Conservation (phyloP, 2,888 invertebrate genomes). For the Tipula confusa region DNA sequence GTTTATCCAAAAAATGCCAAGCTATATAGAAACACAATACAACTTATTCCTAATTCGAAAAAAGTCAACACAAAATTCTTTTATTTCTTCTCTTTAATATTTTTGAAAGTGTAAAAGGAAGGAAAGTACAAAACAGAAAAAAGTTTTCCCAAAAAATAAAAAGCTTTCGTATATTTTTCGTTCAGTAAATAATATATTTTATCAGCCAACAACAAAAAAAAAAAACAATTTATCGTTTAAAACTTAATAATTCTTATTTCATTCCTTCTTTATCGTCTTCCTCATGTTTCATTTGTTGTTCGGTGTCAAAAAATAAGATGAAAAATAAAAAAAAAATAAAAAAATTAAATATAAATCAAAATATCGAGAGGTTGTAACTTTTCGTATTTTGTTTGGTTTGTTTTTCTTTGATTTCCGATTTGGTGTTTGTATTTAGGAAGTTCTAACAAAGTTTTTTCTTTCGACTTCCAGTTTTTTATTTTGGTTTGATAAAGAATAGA, state of each 20-base stretch:
- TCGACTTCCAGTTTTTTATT: too few relatives aligned
- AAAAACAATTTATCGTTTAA: constrained; percentile 26
- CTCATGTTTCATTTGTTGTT: constrained; percentile 27
- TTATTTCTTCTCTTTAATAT: not conserved
- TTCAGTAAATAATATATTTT: constrained; percentile 14
- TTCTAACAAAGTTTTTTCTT: not conserved
- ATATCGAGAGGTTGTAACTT: constrained; percentile 21
- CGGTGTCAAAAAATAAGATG: not conserved
- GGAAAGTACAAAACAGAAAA: not conserved
- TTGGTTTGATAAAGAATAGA: not conserved
- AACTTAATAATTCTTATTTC: constrained; percentile 28
- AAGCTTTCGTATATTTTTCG: not conserved
- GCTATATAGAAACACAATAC: too few relatives aligned
- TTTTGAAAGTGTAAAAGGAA: not conserved
- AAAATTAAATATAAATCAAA: constrained; percentile 28
- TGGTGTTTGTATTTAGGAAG: not conserved
- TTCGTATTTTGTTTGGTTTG: not conserved
- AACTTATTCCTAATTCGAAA: too few relatives aligned
- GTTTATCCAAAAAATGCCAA: too few relatives aligned
- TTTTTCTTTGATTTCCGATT: constrained; percentile 29
- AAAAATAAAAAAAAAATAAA: not conserved
- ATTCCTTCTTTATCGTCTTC: not conserved
- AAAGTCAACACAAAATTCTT: not conserved
- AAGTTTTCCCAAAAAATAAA: not conserved
- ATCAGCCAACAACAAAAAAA: not conserved